Conservation (phyloP, 2,888 invertebrate species). For the Dilophus febrilis region DNA sequence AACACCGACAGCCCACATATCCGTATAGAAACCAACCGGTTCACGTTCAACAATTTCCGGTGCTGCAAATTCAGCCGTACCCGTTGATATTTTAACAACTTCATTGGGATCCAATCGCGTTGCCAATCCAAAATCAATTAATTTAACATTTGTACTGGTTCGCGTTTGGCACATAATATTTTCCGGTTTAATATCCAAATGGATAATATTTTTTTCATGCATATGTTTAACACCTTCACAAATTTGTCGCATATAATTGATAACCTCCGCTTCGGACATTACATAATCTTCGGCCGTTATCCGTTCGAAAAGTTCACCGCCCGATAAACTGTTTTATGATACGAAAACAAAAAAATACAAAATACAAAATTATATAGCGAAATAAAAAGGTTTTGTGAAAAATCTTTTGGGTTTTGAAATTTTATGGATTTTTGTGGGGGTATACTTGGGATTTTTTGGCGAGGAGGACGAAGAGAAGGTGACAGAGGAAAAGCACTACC, state of each 20-base stretch:
- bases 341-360: too few species aligned
- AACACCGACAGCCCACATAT: slow-evolving; percentile 99
- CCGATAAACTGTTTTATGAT: slow-evolving; percentile 57
- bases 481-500: too few species aligned
- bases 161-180: slow-evolving; percentile 99
- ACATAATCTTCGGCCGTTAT: slow-evolving; percentile 95
- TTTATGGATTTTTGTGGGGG: too few species aligned
- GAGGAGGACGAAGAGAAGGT: too few species aligned
- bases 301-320: slow-evolving; percentile 96
- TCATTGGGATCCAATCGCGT: slow-evolving; percentile 97
- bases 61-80: slow-evolving; percentile 98
- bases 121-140: slow-evolving; percentile 98
- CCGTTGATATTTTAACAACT: slow-evolving; percentile 96
- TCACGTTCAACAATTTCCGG: slow-evolving; percentile 98
- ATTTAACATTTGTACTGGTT: slow-evolving; percentile 86
- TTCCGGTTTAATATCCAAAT: slow-evolving; percentile 92
- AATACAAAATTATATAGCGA: too few species aligned
- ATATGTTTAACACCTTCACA: slow-evolving; percentile 96
- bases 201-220: slow-evolving; percentile 99
- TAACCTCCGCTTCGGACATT: slow-evolving; percentile 98
- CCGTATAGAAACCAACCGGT: slow-evolving; percentile 98
- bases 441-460: too few species aligned
- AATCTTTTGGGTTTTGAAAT: too few species aligned
- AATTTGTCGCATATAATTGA: slow-evolving; percentile 97
- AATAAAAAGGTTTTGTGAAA: too few species aligned